Evolutionary conservation across 2,797 vertebrate genomes (phyloP).

Genomic region (Coreius guichenoti): DNA sequence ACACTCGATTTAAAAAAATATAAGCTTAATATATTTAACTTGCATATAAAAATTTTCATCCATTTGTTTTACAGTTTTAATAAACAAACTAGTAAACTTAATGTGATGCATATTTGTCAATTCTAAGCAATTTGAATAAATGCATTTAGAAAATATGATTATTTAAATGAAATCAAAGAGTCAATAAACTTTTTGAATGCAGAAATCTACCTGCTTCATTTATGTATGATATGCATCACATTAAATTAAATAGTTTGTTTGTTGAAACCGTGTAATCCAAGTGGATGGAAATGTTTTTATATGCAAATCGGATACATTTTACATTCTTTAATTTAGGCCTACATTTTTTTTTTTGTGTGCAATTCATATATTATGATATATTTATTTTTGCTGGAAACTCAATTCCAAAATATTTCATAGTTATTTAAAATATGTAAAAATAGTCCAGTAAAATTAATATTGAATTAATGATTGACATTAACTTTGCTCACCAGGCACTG

Average conservation of each 20-base stretch:
- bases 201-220: neutral
- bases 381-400: neutral
- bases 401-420: neutral
- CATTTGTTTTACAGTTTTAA: neutral
- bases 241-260: neutral
- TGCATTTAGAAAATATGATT: neutral
- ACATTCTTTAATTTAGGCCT: neutral
- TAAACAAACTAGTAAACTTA: neutral
- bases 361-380: no score
- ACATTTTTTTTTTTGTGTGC: neutral
- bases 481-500: no score
- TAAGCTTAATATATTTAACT: neutral
- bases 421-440: neutral
- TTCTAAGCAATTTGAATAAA: neutral
- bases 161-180: neutral
- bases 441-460: neutral
- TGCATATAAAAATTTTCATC: neutral
- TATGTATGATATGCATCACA: neutral
- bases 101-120: neutral
- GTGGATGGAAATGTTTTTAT: neutral
- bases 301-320: neutral
- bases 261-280: neutral
- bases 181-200: neutral
- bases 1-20: neutral
- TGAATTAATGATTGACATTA: neutral